phyloP scores from a whole-genome alignment of 2,888 invertebrate genomes.

The Sarcophaga caerulescens region DNA sequence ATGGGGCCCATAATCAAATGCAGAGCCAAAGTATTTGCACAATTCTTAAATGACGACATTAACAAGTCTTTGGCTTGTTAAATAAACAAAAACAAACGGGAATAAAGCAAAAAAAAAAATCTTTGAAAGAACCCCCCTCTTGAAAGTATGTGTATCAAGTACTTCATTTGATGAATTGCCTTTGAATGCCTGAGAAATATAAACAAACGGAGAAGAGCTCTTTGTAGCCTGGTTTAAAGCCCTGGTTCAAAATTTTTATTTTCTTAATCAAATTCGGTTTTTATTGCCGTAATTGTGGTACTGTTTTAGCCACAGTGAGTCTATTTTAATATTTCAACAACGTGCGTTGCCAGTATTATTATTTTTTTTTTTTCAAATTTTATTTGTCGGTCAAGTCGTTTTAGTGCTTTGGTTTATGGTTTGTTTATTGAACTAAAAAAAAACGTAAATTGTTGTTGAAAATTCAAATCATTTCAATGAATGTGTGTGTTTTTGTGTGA shows the following conservation, averaged over 20 bases:
- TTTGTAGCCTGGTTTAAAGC: neutral
- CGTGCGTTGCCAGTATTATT: neutral
- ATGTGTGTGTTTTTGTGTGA: neutral
- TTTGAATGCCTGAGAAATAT: neutral
- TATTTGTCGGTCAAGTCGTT: neutral
- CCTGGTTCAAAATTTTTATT: neutral
- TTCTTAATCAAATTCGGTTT: neutral
- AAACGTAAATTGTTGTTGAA: neutral
- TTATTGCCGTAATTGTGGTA: neutral
- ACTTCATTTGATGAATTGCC: neutral
- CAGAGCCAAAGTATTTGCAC: slow-evolving; percentile 26
- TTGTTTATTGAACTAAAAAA: neutral
- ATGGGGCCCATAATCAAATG: neutral
- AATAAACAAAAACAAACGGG: slow-evolving; percentile 6
- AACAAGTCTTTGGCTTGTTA: neutral
- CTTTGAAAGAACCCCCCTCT: too few species aligned
- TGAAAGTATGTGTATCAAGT: neutral
- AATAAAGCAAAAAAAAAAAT: too few species aligned
- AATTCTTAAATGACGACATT: slow-evolving; percentile 36
- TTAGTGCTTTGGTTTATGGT: neutral
- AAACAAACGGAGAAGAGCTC: neutral
- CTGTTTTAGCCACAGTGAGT: neutral
- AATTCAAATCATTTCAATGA: neutral
- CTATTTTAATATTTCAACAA: neutral
- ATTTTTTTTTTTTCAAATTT: neutral